phyloP scores from a whole-genome alignment of 2,797 vertebrate species.

The Lophotriccus pileatus region DNA sequence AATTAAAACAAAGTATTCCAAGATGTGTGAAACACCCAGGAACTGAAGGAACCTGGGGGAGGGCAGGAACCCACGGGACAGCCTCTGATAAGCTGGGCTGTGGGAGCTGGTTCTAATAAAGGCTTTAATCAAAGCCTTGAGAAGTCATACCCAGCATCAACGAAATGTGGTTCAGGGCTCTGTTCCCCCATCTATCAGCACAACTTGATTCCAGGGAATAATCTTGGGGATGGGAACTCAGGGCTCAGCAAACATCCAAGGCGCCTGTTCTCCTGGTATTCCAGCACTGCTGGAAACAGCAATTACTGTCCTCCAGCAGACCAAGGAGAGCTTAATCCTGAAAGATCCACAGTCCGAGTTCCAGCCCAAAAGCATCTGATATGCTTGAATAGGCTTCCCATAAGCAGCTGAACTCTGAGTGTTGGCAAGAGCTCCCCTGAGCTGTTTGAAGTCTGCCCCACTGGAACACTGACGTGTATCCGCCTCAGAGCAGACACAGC shows the following conservation, averaged over 20 bases:
- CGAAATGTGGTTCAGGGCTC: background rate
- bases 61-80: rapidly evolving
- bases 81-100: background rate
- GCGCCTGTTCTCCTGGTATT: background rate
- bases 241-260: background rate
- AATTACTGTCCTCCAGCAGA: background rate
- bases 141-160: rapidly evolving
- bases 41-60: background rate
- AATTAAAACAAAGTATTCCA: background rate
- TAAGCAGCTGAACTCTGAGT: background rate
- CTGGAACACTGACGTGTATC: background rate
- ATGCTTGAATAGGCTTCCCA: background rate
- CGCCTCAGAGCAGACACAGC: background rate
- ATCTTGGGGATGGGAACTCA: background rate
- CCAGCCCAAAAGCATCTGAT: background rate
- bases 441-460: background rate
- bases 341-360: background rate
- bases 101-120: background rate
- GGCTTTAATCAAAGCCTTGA: background rate
- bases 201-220: background rate
- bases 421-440: background rate
- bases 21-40: background rate
- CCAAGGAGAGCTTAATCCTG: background rate
- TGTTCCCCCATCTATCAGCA: background rate
- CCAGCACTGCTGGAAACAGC: background rate